These are phyloP conservation scores for Apodemia hepburni DNA, from an alignment of 2,888 invertebrate genomes.

Conservation along the genomic window DNA sequence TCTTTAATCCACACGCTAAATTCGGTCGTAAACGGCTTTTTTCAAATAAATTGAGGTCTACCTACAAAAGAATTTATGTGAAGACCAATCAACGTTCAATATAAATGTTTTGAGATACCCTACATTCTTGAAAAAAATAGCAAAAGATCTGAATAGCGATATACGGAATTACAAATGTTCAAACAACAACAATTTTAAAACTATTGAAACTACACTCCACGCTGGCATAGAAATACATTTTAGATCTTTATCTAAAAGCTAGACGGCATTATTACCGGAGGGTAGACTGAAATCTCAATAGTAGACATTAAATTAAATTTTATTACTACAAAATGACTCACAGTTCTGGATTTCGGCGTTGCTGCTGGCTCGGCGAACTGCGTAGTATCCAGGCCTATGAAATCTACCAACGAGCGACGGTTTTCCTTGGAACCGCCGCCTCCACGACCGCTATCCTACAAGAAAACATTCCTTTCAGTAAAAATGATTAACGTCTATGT, in stretches of 20 bases:
- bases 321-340: slow-evolving; percentile 41
- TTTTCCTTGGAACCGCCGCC: slow-evolving; percentile 55
- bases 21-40: too few species aligned
- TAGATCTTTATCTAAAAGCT: slow-evolving; percentile 24
- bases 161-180: background rate
- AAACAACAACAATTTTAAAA: slow-evolving; percentile 12
- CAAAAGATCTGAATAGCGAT: background rate
- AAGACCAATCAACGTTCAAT: too few species aligned
- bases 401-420: slow-evolving; percentile 55
- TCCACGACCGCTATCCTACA: slow-evolving; percentile 52
- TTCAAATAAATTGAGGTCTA: too few species aligned
- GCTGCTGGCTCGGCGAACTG: slow-evolving; percentile 42
- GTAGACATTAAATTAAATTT: slow-evolving; percentile 10
- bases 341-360: slow-evolving; percentile 41
- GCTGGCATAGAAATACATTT: slow-evolving; percentile 19
- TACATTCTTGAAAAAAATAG: too few species aligned
- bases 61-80: too few species aligned
- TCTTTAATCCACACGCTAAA: too few species aligned
- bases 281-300: background rate
- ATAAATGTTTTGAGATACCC: too few species aligned
- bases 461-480: slow-evolving; percentile 17
- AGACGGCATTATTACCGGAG: slow-evolving; percentile 25
- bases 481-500: slow-evolving; percentile 16
- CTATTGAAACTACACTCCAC: slow-evolving; percentile 12
- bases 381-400: slow-evolving; percentile 47